phyloP scores from a whole-genome alignment of 1,140 invertebrate species.

The Pogonognathellus flavescens region DNA sequence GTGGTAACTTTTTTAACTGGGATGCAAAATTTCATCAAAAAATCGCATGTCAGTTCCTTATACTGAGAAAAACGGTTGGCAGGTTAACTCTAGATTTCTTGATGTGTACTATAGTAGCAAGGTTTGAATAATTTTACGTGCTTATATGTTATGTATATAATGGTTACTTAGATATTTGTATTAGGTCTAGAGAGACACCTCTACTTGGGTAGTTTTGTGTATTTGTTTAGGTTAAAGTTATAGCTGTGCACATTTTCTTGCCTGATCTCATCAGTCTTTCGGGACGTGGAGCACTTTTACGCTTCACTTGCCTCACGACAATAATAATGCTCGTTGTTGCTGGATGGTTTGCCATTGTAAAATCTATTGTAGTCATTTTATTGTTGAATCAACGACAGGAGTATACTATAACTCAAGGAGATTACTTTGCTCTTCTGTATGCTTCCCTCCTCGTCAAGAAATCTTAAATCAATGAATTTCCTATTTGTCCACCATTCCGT shows the following conservation, averaged over 20 bases:
- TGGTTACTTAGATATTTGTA: no score
- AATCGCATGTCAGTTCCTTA: no score
- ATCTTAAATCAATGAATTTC: no score
- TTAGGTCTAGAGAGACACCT: not conserved
- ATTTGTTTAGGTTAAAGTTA: not conserved
- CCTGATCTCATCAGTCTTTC: slow-evolving; percentile 27
- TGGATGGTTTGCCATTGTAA: slow-evolving; percentile 46
- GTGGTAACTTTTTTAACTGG: no score
- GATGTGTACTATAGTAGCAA: no score
- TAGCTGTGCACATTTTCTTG: not conserved
- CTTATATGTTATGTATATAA: no score
- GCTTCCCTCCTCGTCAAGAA: not conserved
- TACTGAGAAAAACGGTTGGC: no score
- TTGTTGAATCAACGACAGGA: slow-evolving; percentile 36
- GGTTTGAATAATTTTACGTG: not conserved
- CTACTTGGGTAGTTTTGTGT: no score
- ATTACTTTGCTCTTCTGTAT: not conserved
- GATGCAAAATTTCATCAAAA: no score
- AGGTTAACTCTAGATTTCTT: no score
- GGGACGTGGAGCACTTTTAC: slow-evolving; percentile 53
- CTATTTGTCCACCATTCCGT: no score
- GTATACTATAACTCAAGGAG: slow-evolving; percentile 20
- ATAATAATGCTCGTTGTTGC: slow-evolving; percentile 18
- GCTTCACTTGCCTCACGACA: slow-evolving; percentile 57
- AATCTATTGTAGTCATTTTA: slow-evolving; percentile 29